phyloP scores from a whole-genome alignment of 2,888 invertebrate species.

The Patella depressa region DNA sequence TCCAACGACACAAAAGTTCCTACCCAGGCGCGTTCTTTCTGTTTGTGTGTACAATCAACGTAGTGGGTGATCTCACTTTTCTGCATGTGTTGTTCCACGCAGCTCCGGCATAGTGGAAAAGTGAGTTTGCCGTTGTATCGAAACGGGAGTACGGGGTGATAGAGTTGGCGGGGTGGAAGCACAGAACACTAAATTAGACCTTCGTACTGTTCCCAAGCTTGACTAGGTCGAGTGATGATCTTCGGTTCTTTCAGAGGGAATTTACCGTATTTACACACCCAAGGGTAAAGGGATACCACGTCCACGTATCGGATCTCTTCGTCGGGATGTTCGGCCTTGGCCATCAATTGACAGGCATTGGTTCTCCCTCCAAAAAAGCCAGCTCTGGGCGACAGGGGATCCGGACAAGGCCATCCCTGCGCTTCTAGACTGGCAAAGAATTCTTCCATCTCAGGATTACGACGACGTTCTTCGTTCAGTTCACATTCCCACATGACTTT shows the following conservation, averaged over 20 bases:
- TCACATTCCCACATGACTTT: not conserved
- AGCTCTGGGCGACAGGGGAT: not conserved
- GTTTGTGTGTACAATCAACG: not conserved
- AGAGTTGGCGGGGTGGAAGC: not conserved
- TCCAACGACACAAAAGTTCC: not conserved
- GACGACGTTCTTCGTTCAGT: not conserved
- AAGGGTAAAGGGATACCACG: not conserved
- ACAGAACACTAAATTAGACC: not conserved
- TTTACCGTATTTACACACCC: not conserved
- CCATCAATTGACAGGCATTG: not conserved
- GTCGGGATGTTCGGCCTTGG: not conserved
- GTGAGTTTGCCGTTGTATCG: not conserved
- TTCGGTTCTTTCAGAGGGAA: not conserved
- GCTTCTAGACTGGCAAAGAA: not conserved
- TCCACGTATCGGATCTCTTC: not conserved
- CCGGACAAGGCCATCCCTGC: not conserved
- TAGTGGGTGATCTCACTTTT: not conserved
- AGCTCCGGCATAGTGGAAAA: not conserved
- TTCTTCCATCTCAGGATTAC: not conserved
- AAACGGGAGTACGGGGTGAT: not conserved
- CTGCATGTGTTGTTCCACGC: not conserved
- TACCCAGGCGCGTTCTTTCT: not conserved
- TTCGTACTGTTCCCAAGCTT: not conserved
- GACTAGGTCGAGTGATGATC: not conserved
- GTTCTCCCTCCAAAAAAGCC: not conserved